Base-by-base conservation (phyloP, 2,888 invertebrate species). In the Limnephilus rhombicus region DNA sequence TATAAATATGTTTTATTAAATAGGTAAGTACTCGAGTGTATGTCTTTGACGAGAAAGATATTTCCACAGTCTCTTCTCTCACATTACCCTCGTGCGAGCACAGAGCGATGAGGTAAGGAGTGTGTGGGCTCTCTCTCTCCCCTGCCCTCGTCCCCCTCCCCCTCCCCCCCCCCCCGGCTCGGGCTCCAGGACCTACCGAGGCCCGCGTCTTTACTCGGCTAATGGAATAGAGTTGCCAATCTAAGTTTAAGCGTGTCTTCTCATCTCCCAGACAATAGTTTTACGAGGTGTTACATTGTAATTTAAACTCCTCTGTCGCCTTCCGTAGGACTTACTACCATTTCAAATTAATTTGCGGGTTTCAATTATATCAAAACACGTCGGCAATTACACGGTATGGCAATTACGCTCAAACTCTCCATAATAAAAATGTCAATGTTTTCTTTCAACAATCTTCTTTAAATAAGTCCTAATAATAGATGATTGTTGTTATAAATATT, bases 211-310 rank as follows among this genome's bases (percentile, higher is more conserved):
- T n/a, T 68, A 7, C 68, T n/a, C 68, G 24, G 86, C 9, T 86
- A 86, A 86, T 86, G 86, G 41, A 37, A 86, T 86, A 37, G 18
- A 24, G 45, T 86, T 86, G 86, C 86, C 86, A 86, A 86, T 86
- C 86, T 86, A 86, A 86, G 86, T 86, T 86, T 49, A 24, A 85
- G 45, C 41, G 37, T 86, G 41, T 45, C 86, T 86, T 29, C 85
- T 34, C 85, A 37, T 85, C 41, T 41, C 41, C 85, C 45, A 18
- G n/a, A 37, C 86, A 86, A 86, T 86, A 45, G 86, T 45, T 41
- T 86, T 49, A 86, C 49, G 29, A 86, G 85, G n/a, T 49, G 12
- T 41, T 45, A 45, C 45, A 49, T n/a, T 45, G 86, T 85, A 85
- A 85, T 86, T 86, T 86, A 45, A 86, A 45, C 86, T 86, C 45